Evolutionary conservation across 2,113 vertebrate genomes (phyloP).

Genomic region (Polyodon spathula): DNA sequence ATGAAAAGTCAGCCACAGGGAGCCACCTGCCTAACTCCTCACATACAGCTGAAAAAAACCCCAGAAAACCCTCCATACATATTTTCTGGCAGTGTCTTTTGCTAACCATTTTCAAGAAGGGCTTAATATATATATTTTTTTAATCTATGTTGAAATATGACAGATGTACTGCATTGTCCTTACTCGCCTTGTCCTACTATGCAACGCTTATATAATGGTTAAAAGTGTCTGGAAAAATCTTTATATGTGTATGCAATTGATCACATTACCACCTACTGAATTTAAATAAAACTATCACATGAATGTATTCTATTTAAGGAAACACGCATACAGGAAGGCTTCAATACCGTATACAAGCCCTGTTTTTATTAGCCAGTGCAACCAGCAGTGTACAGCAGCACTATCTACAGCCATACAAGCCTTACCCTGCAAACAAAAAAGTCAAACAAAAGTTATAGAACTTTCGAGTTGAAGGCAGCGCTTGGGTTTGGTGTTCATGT

Average conservation of each 20-base stretch:
- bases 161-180: conserved; percentile 55
- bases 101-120: conserved; percentile 85
- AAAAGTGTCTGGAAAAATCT: conserved; percentile 7
- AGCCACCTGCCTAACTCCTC: conserved; percentile 97
- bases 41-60: conserved; percentile 68
- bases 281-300: too few relatives aligned
- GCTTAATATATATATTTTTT: conserved; percentile 69
- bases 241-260: too few relatives aligned
- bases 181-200: conserved; percentile 34
- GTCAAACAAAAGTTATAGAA: conserved; percentile 99
- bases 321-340: too few relatives aligned
- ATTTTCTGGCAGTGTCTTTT: conserved; percentile 76
- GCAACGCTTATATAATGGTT: conserved; percentile 16
- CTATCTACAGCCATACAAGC: conserved; percentile 31
- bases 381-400: conserved; percentile 19
- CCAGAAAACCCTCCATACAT: conserved; percentile 43
- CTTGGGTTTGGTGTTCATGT: conserved; percentile 90
- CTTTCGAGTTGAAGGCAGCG: conserved; percentile 91
- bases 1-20: conserved; percentile 98
- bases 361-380: too few relatives aligned
- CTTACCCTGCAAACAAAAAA: conserved; percentile 70
- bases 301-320: too few relatives aligned
- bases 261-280: too few relatives aligned
- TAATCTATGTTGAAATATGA: conserved; percentile 76
- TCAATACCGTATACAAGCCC: too few relatives aligned